Conservation (phyloP, 2,113 vertebrate species). For the Globicephala melas region DNA sequence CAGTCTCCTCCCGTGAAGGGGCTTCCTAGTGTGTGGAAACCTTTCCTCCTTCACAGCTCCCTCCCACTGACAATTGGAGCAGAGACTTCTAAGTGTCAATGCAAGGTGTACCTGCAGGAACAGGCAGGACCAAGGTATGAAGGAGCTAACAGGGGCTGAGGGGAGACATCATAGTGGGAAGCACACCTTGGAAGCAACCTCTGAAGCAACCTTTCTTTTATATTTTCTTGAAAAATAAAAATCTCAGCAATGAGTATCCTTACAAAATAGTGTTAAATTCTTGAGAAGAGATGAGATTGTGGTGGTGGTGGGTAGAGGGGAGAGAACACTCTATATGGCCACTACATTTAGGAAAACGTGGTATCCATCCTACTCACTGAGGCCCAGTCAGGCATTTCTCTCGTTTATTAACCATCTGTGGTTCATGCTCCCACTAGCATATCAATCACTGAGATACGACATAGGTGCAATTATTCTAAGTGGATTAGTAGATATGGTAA, state of each 20-base stretch:
- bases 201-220: too few relatives aligned
- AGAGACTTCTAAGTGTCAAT: slow-evolving; percentile 83
- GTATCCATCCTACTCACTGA: neutral
- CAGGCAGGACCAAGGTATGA: slow-evolving; percentile 89
- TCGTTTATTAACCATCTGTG: neutral
- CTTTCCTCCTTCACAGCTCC: too few relatives aligned
- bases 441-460: neutral
- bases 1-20: too few relatives aligned
- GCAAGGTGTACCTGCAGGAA: slow-evolving; percentile 88
- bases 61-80: slow-evolving; percentile 82
- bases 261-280: neutral
- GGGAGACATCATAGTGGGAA: neutral
- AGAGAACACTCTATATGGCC: neutral
- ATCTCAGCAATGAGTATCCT: neutral
- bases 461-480: neutral
- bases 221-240: neutral
- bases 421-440: neutral
- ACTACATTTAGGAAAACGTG: neutral
- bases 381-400: neutral
- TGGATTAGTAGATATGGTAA: neutral
- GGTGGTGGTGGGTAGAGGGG: neutral
- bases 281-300: neutral
- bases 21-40: too few relatives aligned
- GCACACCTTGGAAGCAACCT: neutral
- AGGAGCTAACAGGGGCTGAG: neutral